phyloP scores from a whole-genome alignment of 2,797 vertebrate species.

The Melanitta fusca region DNA sequence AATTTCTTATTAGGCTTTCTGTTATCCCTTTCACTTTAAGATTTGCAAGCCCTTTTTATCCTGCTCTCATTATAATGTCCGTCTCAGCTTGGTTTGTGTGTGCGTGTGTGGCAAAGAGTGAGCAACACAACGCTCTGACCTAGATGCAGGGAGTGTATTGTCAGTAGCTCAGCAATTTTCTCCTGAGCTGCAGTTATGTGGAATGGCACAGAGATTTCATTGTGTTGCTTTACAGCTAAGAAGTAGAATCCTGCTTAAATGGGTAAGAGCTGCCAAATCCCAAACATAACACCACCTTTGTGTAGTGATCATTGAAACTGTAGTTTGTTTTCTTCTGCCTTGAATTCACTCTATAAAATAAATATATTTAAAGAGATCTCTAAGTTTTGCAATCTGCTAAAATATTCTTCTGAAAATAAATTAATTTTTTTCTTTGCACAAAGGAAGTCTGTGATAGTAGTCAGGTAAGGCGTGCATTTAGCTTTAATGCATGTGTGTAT shows the following conservation, averaged over 20 bases:
- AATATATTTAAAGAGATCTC: background rate
- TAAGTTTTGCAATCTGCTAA: background rate
- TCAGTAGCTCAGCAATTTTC: constrained; percentile 38
- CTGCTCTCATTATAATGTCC: background rate
- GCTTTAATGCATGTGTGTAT: background rate
- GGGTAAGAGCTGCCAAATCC: background rate
- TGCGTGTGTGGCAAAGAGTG: background rate
- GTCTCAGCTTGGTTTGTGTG: background rate
- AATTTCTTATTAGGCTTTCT: constrained; percentile 10
- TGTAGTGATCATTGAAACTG: background rate
- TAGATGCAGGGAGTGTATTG: constrained; percentile 28
- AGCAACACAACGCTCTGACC: constrained; percentile 44
- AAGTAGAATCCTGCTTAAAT: background rate
- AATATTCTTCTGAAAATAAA: background rate
- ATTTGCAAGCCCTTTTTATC: constrained; percentile 21
- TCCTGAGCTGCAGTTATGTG: background rate
- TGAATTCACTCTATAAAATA: background rate
- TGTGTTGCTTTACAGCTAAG: background rate
- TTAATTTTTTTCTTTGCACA: background rate
- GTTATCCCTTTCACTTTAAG: constrained; percentile 18
- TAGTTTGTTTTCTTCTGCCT: background rate
- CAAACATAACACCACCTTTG: background rate
- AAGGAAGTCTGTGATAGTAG: background rate
- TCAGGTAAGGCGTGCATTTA: background rate
- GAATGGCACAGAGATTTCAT: constrained; percentile 5